Conservation (phyloP, 2,797 vertebrate genomes). For the Sciurus vulgaris region DNA sequence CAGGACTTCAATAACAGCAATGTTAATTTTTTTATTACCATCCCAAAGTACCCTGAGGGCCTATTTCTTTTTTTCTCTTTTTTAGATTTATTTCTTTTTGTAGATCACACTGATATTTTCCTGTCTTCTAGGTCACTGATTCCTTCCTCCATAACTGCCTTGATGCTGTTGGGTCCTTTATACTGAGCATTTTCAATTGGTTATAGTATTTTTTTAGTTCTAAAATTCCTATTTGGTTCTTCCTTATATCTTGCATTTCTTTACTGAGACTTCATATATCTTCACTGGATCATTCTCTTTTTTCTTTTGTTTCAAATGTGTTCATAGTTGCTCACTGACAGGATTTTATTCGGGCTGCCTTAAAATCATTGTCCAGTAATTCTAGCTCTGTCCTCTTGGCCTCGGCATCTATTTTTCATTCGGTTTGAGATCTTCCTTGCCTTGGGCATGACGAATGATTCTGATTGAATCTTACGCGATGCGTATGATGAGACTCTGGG, state of each 20-base stretch:
- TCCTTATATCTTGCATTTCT: not conserved
- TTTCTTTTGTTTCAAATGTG: not conserved
- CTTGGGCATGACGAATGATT: not conserved
- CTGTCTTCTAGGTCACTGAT: not conserved
- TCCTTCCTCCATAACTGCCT: not conserved
- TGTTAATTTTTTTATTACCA: not conserved
- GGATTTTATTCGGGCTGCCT: not conserved
- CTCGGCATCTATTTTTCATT: not conserved
- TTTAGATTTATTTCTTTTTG: no score
- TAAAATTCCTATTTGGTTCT: no score
- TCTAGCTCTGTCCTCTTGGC: not conserved
- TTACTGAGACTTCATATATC: not conserved
- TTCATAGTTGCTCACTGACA: not conserved
- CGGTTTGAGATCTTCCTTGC: constrained; percentile 6
- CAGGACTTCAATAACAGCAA: not conserved
- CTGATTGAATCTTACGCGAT: not conserved
- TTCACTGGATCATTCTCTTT: not conserved
- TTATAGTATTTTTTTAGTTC: not conserved
- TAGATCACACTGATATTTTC: not conserved
- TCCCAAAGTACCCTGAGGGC: not conserved
- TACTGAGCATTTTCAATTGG: not conserved
- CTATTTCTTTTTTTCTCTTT: not conserved
- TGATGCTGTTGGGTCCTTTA: not conserved
- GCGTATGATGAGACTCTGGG: not conserved
- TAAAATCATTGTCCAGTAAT: not conserved